A percentile compares a stretch with the other conserved stretches of the same genome.
Evolutionary conservation across 2,113 vertebrate genomes (phyloP).

Genomic region (Ctenomys sociabilis): DNA sequence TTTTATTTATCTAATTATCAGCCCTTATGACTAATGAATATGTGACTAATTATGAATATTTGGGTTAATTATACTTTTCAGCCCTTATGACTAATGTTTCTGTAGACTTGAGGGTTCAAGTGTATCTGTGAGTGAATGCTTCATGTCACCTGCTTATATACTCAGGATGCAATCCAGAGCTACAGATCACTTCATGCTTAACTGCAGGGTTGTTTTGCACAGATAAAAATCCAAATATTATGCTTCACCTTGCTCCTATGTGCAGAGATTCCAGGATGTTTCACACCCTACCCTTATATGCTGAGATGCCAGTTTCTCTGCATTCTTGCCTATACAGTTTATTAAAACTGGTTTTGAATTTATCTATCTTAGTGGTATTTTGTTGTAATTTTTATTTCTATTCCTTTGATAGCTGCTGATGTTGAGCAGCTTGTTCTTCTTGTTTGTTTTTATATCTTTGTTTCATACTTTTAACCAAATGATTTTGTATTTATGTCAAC

Average conservation of each 20-base stretch:
- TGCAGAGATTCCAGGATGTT: too few species aligned
- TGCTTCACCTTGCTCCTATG: fast-evolving
- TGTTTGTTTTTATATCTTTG: not conserved
- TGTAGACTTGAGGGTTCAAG: fast-evolving
- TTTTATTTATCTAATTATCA: not conserved
- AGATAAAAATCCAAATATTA: not conserved
- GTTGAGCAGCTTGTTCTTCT: not conserved
- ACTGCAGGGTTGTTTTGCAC: not conserved
- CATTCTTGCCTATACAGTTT: not conserved
- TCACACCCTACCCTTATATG: fast-evolving
- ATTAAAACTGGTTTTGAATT: not conserved
- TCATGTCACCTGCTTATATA: not conserved
- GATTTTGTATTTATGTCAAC: not conserved
- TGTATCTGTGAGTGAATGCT: fast-evolving
- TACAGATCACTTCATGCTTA: not conserved
- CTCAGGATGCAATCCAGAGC: not conserved
- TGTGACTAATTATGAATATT: not conserved
- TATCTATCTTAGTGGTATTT: not conserved
- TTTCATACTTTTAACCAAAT: not conserved
- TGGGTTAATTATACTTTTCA: not conserved
- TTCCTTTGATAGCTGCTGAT: not conserved
- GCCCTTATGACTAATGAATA: fast-evolving
- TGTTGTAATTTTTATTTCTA: not conserved
- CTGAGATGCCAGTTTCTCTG: not conserved
- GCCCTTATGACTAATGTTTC: not conserved